Conservation (phyloP, 64 coral and sea anemone species). For the Cladopsammia gracilis region DNA sequence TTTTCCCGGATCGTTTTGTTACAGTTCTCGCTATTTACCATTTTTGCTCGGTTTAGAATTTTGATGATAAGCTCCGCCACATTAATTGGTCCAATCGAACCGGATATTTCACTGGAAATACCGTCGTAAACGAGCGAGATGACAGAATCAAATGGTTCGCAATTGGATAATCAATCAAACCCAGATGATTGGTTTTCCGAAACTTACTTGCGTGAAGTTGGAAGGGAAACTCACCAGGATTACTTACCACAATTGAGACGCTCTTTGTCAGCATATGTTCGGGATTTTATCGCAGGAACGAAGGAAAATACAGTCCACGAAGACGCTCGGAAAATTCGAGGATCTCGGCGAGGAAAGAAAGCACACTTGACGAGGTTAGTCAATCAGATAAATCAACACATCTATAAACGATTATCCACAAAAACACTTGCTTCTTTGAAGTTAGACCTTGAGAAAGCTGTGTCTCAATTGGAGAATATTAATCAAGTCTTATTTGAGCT, state of each 20-base stretch:
- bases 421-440: slow-evolving; percentile 29
- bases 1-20: too few species aligned
- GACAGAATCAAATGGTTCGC: slow-evolving; percentile 40
- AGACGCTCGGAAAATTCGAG: slow-evolving; percentile 37
- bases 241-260: slow-evolving; percentile 17
- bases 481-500: slow-evolving; percentile 49
- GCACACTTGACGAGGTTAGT: slow-evolving; percentile 37
- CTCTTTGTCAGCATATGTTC: background rate
- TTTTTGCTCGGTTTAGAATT: too few species aligned
- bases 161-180: slow-evolving; percentile 19
- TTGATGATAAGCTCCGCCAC: too few species aligned
- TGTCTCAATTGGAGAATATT: slow-evolving; percentile 37
- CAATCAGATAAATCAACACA: slow-evolving; percentile 46
- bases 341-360: slow-evolving; percentile 46
- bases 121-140: slow-evolving; percentile 35
- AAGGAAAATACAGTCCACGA: slow-evolving; percentile 21
- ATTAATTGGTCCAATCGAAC: background rate
- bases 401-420: background rate
- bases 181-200: slow-evolving; percentile 35
- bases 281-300: slow-evolving; percentile 18
- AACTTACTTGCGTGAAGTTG: slow-evolving; percentile 15
- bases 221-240: slow-evolving; percentile 10
- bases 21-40: too few species aligned
- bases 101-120: slow-evolving; percentile 30
- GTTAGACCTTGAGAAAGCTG: slow-evolving; percentile 32